phyloP scores from a whole-genome alignment of 2,797 vertebrate genomes.

The Etheostoma nigrum region DNA sequence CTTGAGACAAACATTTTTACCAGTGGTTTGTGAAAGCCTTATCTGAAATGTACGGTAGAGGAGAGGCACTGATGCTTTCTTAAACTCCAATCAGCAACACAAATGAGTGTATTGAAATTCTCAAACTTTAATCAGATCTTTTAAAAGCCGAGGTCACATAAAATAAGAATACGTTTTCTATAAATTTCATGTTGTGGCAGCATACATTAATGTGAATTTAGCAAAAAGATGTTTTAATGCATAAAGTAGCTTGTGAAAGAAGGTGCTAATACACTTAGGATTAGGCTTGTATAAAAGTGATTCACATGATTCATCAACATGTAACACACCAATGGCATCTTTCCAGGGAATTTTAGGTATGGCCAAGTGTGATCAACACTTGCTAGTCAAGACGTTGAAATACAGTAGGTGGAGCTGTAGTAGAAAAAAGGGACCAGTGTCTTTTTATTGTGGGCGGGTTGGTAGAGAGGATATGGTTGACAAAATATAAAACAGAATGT shows the following conservation, averaged over 20 bases:
- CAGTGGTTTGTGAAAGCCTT: constrained; percentile 85
- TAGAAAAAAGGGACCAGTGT: constrained; percentile 48
- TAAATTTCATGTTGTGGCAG: background rate
- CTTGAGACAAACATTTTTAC: constrained; percentile 85
- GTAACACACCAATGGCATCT: background rate
- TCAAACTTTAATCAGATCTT: background rate
- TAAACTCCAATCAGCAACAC: constrained; percentile 17
- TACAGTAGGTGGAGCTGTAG: constrained; percentile 44
- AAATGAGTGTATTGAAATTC: background rate
- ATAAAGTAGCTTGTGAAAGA: constrained; percentile 9
- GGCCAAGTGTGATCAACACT: constrained; percentile 29
- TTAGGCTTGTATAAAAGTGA: background rate
- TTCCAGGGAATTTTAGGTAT: constrained; percentile 1
- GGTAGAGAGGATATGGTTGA: constrained; percentile 53
- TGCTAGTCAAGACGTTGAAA: constrained; percentile 8
- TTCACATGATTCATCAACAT: constrained; percentile 13
- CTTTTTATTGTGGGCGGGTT: constrained; percentile 22
- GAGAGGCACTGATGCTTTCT: constrained; percentile 59
- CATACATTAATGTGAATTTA: background rate
- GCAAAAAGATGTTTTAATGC: background rate
- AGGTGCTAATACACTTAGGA: background rate
- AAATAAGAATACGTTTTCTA: background rate
- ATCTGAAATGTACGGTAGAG: constrained; percentile 64
- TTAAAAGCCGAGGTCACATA: constrained; percentile 1
- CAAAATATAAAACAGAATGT: constrained; percentile 76